phyloP scores from a whole-genome alignment of 2,888 invertebrate species.

The Melanostoma mellinum region DNA sequence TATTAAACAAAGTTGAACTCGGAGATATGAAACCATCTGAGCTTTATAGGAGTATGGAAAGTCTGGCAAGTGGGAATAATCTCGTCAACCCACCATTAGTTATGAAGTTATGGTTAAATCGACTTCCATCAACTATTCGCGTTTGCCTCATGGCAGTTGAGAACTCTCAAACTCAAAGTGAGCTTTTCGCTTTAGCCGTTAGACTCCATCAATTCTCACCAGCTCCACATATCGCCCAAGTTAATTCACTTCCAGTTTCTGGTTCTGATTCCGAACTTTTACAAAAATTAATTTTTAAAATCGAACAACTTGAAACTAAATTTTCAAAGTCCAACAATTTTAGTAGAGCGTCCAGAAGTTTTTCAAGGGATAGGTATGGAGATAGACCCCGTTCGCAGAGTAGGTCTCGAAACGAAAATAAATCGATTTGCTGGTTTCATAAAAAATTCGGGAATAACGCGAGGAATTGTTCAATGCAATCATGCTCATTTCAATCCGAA shows the following conservation, averaged over 20 bases:
- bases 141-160: neutral
- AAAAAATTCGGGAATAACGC: neutral
- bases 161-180: neutral
- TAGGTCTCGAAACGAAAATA: neutral
- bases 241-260: neutral
- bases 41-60: slow-evolving; percentile 5
- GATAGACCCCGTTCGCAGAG: neutral
- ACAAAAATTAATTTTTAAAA: neutral
- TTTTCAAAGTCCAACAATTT: neutral
- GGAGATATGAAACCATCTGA: slow-evolving; percentile 2
- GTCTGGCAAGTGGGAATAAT: neutral
- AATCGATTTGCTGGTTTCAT: slow-evolving; percentile 1
- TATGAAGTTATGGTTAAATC: neutral
- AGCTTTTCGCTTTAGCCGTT: too few relatives aligned
- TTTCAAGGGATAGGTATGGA: too few relatives aligned
- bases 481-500: neutral
- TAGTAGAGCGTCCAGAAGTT: neutral
- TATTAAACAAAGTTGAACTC: slow-evolving; percentile 9
- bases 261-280: neutral
- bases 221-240: neutral
- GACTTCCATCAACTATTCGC: neutral
- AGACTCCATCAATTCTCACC: slow-evolving; percentile 4
- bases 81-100: neutral
- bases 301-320: neutral
- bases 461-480: neutral